These are phyloP conservation scores for Theocolax elegans DNA, from an alignment of 1,140 invertebrate genomes.

Conservation along the genomic window DNA sequence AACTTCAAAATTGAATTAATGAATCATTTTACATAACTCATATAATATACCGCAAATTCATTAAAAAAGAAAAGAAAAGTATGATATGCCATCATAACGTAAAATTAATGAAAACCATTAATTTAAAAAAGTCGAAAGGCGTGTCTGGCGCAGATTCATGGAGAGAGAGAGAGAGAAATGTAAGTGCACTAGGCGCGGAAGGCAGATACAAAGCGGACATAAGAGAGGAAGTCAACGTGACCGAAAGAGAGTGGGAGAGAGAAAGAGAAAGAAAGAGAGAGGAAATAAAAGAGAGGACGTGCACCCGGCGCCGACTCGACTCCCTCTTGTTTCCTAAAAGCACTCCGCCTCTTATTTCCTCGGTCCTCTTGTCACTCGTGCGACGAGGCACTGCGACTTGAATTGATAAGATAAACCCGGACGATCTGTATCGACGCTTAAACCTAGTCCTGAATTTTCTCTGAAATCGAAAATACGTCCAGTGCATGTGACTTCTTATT, in stretches of 20 bases:
- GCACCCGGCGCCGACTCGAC: not conserved
- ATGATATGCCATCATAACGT: too few relatives aligned
- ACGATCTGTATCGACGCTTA: not conserved
- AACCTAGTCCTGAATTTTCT: too few relatives aligned
- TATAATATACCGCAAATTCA: too few relatives aligned
- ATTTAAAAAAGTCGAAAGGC: too few relatives aligned
- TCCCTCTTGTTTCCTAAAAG: not conserved
- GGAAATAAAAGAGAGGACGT: not conserved
- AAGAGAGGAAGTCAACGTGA: not conserved
- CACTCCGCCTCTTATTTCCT: slow-evolving; percentile 5
- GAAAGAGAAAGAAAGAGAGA: slow-evolving; percentile 1
- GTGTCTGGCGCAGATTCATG: too few relatives aligned
- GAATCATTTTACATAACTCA: too few relatives aligned
- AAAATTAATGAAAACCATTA: too few relatives aligned
- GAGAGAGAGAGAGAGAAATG: not conserved
- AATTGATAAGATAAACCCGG: slow-evolving; percentile 24
- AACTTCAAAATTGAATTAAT: too few relatives aligned
- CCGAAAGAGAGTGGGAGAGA: slow-evolving; percentile 1
- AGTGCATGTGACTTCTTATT: slow-evolving; percentile 12
- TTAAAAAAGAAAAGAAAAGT: too few relatives aligned
- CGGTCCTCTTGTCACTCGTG: not conserved
- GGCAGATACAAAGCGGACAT: not conserved
- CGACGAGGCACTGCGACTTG: too few relatives aligned
- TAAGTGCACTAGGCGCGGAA: not conserved
- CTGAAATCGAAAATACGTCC: slow-evolving; percentile 3